Base-by-base conservation (phyloP, 2,113 vertebrate species). In the Scomber colias region DNA sequence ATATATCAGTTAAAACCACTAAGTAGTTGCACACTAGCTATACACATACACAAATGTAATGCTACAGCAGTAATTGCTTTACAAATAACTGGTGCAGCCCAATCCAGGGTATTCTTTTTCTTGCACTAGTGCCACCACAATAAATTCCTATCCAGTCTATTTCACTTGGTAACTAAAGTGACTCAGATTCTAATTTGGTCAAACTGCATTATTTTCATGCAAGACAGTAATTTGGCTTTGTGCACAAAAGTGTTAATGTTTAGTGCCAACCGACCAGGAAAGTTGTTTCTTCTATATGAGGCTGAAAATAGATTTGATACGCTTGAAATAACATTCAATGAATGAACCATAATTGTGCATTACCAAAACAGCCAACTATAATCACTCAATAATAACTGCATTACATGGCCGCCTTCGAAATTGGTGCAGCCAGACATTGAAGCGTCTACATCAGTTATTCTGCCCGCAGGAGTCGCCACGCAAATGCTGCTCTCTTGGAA, bases 401-500 rank as follows among this genome's bases (percentile, higher is more conserved):
- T 79, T 91, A 89, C 88, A 83, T 64, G 50, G 67, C 46, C 44
- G 89, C 78, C 76, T 71, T 57, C 11, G 4, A 89, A 91, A 92
- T 87, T 74, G 75, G 68, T 71, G 86, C 79, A 68, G 85, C 90
- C 92, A 94, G 93, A 94, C 92, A 64, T 65, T 49, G 53, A 78
- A 82, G 66, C 3, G 92, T 92, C 92, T 94, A 71, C 92, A 93
- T 94, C 92, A 93, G 93, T 93, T 91, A 91, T 76, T 55, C 77
- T 48, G 44, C 51, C n/a, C 31, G n/a, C 73, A 57, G 65, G 57
- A 82, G 89, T 78, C 75, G 82, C 85, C 77, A 54, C 3, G 64
- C 56, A 75, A 83, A 78, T 30, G 44, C 57, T 27, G 59, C 74
- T 71, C 72, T 56, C 68, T 64, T 62, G 81, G 60, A 83, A 62